Percentiles rank a stretch among this genome's conserved stretches.
Conservation (phyloP, 2,113 vertebrate species). For the Hemiscyllium ocellatum region DNA sequence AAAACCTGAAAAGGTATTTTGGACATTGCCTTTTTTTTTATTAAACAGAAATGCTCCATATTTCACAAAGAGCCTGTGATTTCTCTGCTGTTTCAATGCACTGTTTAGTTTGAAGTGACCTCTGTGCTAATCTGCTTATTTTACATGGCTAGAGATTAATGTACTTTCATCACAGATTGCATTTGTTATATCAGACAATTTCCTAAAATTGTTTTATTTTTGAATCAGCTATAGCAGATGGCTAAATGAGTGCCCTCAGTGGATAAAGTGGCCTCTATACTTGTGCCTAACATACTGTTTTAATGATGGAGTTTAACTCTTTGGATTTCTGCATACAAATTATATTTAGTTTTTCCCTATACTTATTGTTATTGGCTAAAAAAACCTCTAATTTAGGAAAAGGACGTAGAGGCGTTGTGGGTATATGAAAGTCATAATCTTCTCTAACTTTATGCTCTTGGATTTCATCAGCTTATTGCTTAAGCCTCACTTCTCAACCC, state of each 20-base stretch:
- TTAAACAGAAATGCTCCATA: background rate
- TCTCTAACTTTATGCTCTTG: background rate
- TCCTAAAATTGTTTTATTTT: background rate
- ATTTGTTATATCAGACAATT: background rate
- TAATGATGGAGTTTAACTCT: background rate
- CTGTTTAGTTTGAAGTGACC: constrained; percentile 10
- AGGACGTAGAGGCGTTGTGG: too few relatives aligned
- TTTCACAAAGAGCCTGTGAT: background rate
- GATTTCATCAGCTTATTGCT: background rate
- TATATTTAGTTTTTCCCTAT: background rate
- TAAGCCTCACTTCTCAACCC: background rate
- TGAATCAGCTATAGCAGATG: background rate
- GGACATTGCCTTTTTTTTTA: background rate
- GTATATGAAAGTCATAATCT: background rate
- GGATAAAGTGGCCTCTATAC: background rate
- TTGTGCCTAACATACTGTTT: background rate
- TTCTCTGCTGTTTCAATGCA: background rate
- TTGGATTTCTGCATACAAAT: background rate
- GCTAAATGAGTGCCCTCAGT: background rate
- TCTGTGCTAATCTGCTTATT: background rate
- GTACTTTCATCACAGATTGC: background rate
- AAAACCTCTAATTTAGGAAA: background rate
- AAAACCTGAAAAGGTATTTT: background rate
- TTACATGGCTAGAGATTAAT: background rate
- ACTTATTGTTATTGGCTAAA: background rate